Evolutionary conservation across 2,888 invertebrate species (phyloP), one percentile per base, ranked within the genome.

Genomic region (Drosophila macrospina): DNA sequence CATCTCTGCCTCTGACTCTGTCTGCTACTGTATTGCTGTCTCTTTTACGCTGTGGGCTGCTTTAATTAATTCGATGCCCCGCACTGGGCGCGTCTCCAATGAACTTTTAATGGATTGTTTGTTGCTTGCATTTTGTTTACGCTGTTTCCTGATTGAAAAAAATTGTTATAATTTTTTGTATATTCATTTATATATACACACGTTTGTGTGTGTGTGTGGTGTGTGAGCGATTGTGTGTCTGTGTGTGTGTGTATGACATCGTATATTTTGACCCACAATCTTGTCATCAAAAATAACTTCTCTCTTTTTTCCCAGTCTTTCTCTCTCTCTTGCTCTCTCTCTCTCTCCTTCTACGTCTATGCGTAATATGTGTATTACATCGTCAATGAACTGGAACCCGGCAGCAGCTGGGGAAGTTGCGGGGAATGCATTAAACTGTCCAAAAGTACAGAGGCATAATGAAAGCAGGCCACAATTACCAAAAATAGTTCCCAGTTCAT

Each of bases 21-120:
- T 15, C 32, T 51, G 16, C n/a, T 7, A 5, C 24, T 51, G 10
- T 32, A 13, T 15, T 20, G 7, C 11, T 39, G 6, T 42, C 36
- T 36, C 30, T 34, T 30, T 62, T 10, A 11, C n/a, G 30, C 16
- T 60, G 45, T 60, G 24, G 45, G 24, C 65, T 50, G 80, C 72
- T 72, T 84, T 84, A 84, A 85, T 84, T 84, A 84, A 84, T 84
- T 83, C 75, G 75, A 80, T 84, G 80, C 66, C 66, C 72, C 70
- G 79, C 79, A 77, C 69, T 85, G 84, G 83, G 85, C 75, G 79
- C 79, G 81, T 76, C 85, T 74, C 63, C 65, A 70, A 67, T 71
- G 74, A 76, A 71, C 70, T 65, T 74, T 82, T 80, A 82, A 80
- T 80, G 80, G 69, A 64, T 80, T 82, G 82, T 78, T 82, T 77